phyloP scores from a whole-genome alignment of 1,140 invertebrate species.

The Tenebrio molitor region DNA sequence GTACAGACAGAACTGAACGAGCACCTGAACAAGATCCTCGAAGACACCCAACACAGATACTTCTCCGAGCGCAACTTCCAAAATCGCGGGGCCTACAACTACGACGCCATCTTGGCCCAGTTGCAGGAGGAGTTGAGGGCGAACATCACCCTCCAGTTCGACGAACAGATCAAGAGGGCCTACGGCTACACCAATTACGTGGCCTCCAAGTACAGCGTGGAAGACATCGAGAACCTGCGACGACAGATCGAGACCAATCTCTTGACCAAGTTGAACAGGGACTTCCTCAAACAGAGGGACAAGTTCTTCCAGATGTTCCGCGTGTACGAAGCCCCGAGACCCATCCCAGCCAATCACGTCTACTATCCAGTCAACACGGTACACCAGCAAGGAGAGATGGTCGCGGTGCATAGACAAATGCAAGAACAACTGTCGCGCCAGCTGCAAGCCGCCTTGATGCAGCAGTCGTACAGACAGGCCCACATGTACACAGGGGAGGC shows the following conservation, averaged over 20 bases:
- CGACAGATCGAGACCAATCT: conserved; percentile 61
- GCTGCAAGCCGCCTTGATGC: conserved; percentile 54
- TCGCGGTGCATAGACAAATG: conserved; percentile 53
- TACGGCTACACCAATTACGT: conserved; percentile 57
- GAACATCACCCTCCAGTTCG: conserved; percentile 58
- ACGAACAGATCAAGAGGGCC: conserved; percentile 57
- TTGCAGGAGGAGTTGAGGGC: conserved; percentile 58
- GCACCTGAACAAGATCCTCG: conserved; percentile 53
- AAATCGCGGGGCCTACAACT: conserved; percentile 1
- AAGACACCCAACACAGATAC: conserved; percentile 53
- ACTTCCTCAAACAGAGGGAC: conserved; percentile 49
- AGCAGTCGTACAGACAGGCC: conserved; percentile 43
- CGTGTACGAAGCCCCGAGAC: too few relatives aligned
- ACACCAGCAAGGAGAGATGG: conserved; percentile 13
- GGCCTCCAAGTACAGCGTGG: conserved; percentile 57
- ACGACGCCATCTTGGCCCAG: conserved; percentile 51
- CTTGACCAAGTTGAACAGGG: conserved; percentile 57
- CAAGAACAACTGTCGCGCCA: conserved; percentile 58
- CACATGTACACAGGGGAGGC: conserved; percentile 31
- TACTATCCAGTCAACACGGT: not conserved
- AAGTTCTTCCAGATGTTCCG: not conserved
- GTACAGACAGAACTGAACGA: conserved; percentile 57
- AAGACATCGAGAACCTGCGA: conserved; percentile 60
- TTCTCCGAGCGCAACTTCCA: conserved; percentile 49
- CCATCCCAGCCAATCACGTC: not conserved